Evolutionary conservation across 1,140 invertebrate species (phyloP), one percentile per base, ranked within the genome.

Genomic region (Pogonomyrmex californicus): DNA sequence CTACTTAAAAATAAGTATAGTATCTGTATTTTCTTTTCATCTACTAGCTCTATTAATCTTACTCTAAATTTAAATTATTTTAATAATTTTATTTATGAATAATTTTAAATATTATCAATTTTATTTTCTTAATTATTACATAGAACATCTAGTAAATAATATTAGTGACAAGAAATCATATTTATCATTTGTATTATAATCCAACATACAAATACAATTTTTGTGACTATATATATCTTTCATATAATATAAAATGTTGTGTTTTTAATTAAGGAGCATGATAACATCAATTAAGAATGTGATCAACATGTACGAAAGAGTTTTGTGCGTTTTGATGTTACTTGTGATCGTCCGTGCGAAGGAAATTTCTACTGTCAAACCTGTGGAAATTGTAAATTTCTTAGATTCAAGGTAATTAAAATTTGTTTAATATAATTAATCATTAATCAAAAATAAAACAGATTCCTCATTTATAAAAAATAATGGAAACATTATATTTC

Each of bases 271-370:
- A 54, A 81, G 23, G 33, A 49, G 12, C 36, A 47, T 54, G n/a
- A 70, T 81, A 68, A 38, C 2, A 49, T 60, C 30, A 38, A 47
- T 56, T 30, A 49, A 60, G 7, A 38, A 23, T 68, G 30, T 47
- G 54, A 83, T 66, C 41, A 30, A 73, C n/a, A 75, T 73, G 54
- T 75, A 83, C 38, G 30, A 49, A 23, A 83, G 75, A 60, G 47
- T 60, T 49, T 47, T 49, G 38, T 73, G 47, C 0, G 41, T 54
- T 36, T 62, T 62, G 66, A 33, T 38, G 12, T 17, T 49, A 60
- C 4, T 62, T 10, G 30, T 47, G n/a, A 23, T 49, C 60, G 41
- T 4, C 1, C 17, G 6, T 38, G 47, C 68, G 2, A 41, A 63
- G 6, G 54, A 83, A 83, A 44, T 41, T 38, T 62, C 68, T 79